A percentile compares a stretch with the other conserved stretches of the same genome.
These are phyloP conservation scores for Limosa lapponica DNA, from an alignment of 2,797 vertebrate genomes.

Conservation along the genomic window DNA sequence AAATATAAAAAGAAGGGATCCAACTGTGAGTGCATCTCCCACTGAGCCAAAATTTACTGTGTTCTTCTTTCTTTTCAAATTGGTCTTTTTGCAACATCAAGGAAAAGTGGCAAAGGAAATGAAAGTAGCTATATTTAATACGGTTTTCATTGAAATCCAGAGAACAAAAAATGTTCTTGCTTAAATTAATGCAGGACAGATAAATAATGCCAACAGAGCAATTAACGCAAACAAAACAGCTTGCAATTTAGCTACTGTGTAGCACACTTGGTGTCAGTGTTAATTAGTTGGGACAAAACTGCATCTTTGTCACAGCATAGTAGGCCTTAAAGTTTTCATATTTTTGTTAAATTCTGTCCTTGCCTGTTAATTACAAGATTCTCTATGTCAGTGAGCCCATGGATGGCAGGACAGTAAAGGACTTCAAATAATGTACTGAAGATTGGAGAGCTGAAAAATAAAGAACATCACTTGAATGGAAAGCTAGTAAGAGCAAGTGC, in stretches of 20 bases:
- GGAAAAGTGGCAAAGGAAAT: slow-evolving; percentile 54
- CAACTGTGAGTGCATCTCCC: slow-evolving; percentile 44
- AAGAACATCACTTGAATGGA: neutral
- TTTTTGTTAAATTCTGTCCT: neutral
- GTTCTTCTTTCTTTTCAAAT: slow-evolving; percentile 68
- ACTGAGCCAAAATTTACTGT: slow-evolving; percentile 56
- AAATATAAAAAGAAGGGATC: slow-evolving; percentile 58
- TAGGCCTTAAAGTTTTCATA: neutral
- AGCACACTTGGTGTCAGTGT: neutral
- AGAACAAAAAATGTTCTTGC: slow-evolving; percentile 45
- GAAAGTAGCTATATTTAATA: slow-evolving; percentile 64
- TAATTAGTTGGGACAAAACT: slow-evolving; percentile 63
- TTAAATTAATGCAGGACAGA: slow-evolving; percentile 58
- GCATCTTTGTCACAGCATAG: slow-evolving; percentile 11
- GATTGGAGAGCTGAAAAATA: neutral
- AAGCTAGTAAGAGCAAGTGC: neutral
- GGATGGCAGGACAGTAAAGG: neutral
- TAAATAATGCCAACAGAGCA: slow-evolving; percentile 56
- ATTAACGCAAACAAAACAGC: slow-evolving; percentile 60
- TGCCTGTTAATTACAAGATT: neutral
- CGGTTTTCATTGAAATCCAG: slow-evolving; percentile 44
- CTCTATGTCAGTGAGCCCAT: neutral
- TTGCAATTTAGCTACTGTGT: slow-evolving; percentile 48
- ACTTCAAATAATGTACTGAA: neutral
- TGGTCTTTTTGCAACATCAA: slow-evolving; percentile 62